A percentile compares a stretch with the other conserved stretches of the same genome.
Evolutionary conservation across 1,140 invertebrate genomes (phyloP).

Genomic region (Nephila pilipes): DNA sequence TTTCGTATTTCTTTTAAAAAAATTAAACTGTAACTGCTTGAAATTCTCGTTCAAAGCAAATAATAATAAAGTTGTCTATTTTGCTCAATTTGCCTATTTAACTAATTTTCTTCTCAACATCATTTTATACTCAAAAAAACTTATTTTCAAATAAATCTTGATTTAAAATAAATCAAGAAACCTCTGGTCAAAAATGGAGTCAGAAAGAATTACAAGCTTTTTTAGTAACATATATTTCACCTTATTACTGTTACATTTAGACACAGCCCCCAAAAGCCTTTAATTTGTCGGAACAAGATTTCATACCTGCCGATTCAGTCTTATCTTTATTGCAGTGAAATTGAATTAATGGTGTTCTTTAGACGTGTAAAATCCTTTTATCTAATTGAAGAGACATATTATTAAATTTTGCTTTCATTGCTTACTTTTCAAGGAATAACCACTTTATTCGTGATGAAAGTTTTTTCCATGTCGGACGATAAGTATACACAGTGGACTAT

Average conservation of each 20-base stretch:
- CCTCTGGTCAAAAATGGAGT: constrained; percentile 11
- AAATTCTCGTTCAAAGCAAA: no score
- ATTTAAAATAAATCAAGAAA: not conserved
- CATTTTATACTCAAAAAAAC: no score
- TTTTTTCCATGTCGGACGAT: not conserved
- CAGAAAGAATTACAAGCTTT: not conserved
- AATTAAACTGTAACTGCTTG: no score
- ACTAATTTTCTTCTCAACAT: no score
- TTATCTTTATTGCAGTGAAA: constrained; percentile 51
- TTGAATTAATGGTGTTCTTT: not conserved
- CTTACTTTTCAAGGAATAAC: not conserved
- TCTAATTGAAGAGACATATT: constrained; percentile 16
- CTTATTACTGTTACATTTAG: no score
- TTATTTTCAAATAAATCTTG: not conserved
- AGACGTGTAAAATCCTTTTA: not conserved
- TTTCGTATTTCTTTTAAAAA: no score
- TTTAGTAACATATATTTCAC: not conserved
- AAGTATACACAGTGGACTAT: not conserved
- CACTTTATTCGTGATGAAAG: not conserved
- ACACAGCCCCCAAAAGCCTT: not conserved
- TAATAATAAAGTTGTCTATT: no score
- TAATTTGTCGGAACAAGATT: not conserved
- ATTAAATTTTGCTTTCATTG: not conserved
- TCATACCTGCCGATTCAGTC: not conserved
- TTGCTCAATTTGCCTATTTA: no score